Evolutionary conservation across 2,797 vertebrate species (phyloP).

Genomic region (Manis pentadactyla): DNA sequence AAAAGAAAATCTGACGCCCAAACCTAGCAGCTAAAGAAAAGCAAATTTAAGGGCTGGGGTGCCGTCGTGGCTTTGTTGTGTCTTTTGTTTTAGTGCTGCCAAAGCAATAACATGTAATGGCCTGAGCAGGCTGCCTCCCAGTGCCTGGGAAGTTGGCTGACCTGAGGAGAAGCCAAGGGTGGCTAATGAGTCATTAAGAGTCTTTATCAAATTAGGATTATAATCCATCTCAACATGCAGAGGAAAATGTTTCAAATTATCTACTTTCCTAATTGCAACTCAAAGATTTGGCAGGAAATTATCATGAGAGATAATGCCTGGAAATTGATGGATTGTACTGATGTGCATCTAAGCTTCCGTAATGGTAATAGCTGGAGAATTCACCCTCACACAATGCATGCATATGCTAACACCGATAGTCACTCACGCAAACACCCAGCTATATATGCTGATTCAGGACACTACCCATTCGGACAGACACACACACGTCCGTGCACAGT

Average conservation of each 20-base stretch:
- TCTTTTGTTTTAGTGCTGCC: conserved; percentile 47
- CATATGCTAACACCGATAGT: not conserved
- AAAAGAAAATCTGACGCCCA: conserved; percentile 49
- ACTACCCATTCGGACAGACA: not conserved
- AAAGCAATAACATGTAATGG: conserved; percentile 60
- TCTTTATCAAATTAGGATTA: conserved; percentile 85
- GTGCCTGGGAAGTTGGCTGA: conserved; percentile 77
- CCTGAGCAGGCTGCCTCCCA: conserved; percentile 21
- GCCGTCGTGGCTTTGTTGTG: not conserved
- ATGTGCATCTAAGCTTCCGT: conserved; percentile 56
- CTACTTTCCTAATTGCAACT: conserved; percentile 82
- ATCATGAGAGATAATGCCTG: conserved; percentile 74
- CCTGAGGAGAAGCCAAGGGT: conserved; percentile 82
- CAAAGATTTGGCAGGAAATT: conserved; percentile 81
- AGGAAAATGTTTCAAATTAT: conserved; percentile 82
- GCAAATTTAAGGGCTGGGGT: not conserved
- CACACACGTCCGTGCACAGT: not conserved
- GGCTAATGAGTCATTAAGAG: conserved; percentile 85
- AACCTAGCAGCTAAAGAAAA: conserved; percentile 38
- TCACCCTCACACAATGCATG: not conserved
- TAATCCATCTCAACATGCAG: conserved; percentile 80
- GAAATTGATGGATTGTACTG: conserved; percentile 62
- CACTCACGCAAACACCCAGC: not conserved
- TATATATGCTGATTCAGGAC: not conserved
- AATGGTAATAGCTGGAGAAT: not conserved